Evolutionary conservation across 2,888 invertebrate genomes (phyloP).

Genomic region (Oxyteleia sp.): DNA sequence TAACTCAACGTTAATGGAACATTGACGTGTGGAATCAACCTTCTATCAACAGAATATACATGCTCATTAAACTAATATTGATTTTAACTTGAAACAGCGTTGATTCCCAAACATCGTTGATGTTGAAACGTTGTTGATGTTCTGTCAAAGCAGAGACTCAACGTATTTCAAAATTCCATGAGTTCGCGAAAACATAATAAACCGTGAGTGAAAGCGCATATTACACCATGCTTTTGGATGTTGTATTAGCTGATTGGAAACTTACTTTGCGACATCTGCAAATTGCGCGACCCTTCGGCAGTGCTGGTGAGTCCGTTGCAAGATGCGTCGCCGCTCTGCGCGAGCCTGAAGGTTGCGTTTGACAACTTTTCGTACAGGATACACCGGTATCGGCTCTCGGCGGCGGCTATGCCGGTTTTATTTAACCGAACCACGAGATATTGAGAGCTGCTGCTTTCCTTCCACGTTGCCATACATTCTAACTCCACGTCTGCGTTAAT

Average conservation of each 20-base stretch:
- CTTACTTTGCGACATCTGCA: constrained; percentile 88
- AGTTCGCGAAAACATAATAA: too few relatives aligned
- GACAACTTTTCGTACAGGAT: constrained; percentile 93
- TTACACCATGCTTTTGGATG: constrained; percentile 21
- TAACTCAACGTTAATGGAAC: too few relatives aligned
- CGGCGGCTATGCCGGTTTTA: constrained; percentile 92
- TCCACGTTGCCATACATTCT: constrained; percentile 94
- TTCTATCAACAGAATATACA: too few relatives aligned
- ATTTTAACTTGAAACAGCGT: too few relatives aligned
- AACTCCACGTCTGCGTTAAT: constrained; percentile 91
- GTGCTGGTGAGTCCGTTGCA: constrained; percentile 93
- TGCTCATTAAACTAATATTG: too few relatives aligned
- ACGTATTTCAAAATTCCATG: too few relatives aligned
- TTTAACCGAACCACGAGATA: constrained; percentile 94
- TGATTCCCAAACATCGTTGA: too few relatives aligned
- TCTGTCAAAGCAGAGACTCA: too few relatives aligned
- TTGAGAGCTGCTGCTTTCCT: constrained; percentile 93
- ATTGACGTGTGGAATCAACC: too few relatives aligned
- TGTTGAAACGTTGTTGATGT: too few relatives aligned
- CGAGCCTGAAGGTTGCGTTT: constrained; percentile 90
- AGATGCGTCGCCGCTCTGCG: constrained; percentile 93
- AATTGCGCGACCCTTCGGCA: constrained; percentile 92
- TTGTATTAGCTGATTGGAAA: constrained; percentile 58
- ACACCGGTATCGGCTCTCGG: constrained; percentile 94
- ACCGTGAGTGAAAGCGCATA: constrained; percentile 39